phyloP scores from a whole-genome alignment of 2,888 invertebrate genomes.

The Conus canariensis region DNA sequence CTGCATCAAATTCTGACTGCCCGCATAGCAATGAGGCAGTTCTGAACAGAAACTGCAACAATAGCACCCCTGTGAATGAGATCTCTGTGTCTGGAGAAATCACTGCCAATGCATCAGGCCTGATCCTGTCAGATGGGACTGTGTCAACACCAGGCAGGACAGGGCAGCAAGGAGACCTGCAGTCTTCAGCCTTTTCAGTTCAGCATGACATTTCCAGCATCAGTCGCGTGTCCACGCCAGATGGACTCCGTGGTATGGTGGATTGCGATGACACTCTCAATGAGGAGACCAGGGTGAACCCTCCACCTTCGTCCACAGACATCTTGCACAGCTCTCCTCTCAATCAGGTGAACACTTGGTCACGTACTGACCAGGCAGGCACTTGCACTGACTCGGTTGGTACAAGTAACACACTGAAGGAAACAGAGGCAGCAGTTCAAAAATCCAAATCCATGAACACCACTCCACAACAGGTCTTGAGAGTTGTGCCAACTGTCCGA shows the following conservation, averaged over 20 bases:
- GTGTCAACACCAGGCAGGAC: constrained; percentile 23
- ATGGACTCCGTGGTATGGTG: constrained; percentile 52
- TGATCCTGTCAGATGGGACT: constrained; percentile 18
- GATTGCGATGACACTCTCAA: constrained; percentile 50
- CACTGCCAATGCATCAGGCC: not conserved
- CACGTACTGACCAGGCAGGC: not conserved
- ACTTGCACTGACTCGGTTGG: not conserved
- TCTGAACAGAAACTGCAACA: not conserved
- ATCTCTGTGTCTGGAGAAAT: not conserved
- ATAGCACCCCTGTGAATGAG: not conserved
- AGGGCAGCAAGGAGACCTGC: not conserved
- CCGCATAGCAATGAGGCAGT: not conserved
- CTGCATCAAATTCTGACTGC: not conserved
- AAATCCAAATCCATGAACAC: not conserved
- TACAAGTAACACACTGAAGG: not conserved
- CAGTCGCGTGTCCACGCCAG: constrained; percentile 53
- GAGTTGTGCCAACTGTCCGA: not conserved
- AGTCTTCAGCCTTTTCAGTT: constrained; percentile 12
- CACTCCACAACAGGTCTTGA: not conserved
- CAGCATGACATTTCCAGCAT: constrained; percentile 56
- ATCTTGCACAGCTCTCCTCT: constrained; percentile 36
- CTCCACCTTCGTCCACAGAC: not conserved
- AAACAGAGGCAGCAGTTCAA: not conserved
- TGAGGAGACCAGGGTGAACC: not conserved
- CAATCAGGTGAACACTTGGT: not conserved